Percentiles rank a stretch among this genome's conserved stretches.
Conservation (phyloP, 2,888 invertebrate genomes). For the Troilus luridus region DNA sequence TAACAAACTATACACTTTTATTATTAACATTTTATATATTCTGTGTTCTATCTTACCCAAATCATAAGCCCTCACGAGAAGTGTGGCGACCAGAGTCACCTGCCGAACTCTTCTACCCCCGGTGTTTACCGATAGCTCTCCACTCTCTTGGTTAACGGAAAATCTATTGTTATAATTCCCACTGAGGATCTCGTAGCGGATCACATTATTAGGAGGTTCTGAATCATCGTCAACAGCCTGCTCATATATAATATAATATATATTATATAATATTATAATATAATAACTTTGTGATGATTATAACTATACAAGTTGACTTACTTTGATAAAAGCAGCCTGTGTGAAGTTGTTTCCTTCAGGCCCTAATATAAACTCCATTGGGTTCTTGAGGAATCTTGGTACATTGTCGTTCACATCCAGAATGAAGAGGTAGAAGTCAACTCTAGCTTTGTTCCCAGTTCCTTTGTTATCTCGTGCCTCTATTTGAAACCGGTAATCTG, state of each 20-base stretch:
- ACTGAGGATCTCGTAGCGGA: conserved; percentile 86
- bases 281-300: too few relatives aligned
- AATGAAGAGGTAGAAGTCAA: conserved; percentile 82
- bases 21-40: background rate
- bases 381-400: conserved; percentile 84
- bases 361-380: conserved; percentile 86
- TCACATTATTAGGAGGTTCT: conserved; percentile 86
- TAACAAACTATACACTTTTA: background rate
- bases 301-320: conserved; percentile 64
- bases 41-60: conserved; percentile 71
- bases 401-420: conserved; percentile 86
- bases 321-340: conserved; percentile 81
- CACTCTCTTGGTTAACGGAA: conserved; percentile 79
- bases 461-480: conserved; percentile 92
- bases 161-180: conserved; percentile 84
- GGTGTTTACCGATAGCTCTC: conserved; percentile 63
- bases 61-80: conserved; percentile 86
- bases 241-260: background rate
- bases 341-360: conserved; percentile 83
- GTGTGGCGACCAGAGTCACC: conserved; percentile 68
- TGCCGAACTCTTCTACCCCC: conserved; percentile 62
- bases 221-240: conserved; percentile 86
- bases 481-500: conserved; percentile 82
- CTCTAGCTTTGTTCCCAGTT: conserved; percentile 81
- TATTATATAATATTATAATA: too few relatives aligned